phyloP scores from a whole-genome alignment of 2,113 vertebrate species.

The Hirundichthys speculiger region DNA sequence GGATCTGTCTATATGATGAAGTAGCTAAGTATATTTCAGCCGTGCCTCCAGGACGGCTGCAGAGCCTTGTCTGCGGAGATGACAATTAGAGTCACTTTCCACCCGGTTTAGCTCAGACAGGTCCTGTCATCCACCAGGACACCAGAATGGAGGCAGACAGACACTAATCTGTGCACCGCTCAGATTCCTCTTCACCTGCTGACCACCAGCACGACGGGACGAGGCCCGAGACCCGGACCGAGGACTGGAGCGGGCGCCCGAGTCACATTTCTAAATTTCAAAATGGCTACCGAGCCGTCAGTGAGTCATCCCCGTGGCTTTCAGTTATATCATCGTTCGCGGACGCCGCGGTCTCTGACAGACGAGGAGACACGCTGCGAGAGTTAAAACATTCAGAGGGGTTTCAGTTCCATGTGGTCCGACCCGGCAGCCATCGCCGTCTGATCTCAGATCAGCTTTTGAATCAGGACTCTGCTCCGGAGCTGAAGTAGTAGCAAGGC shows the following conservation, averaged over 20 bases:
- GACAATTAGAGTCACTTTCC: slow-evolving; percentile 87
- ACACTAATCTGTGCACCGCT: slow-evolving; percentile 80
- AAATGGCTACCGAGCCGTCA: slow-evolving; percentile 65
- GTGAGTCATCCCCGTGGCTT: slow-evolving; percentile 61
- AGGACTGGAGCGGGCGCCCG: too few species aligned
- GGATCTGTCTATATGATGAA: slow-evolving; percentile 83
- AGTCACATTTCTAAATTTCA: too few species aligned
- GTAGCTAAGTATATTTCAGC: slow-evolving; percentile 82
- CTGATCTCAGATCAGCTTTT: slow-evolving; percentile 63
- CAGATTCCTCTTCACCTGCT: slow-evolving; percentile 79
- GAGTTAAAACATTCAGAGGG: slow-evolving; percentile 51
- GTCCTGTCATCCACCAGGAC: slow-evolving; percentile 77
- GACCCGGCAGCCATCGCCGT: slow-evolving; percentile 44
- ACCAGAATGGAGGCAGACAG: slow-evolving; percentile 77
- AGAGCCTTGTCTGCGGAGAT: slow-evolving; percentile 84
- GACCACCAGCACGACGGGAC: slow-evolving; percentile 73
- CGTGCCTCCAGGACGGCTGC: slow-evolving; percentile 77
- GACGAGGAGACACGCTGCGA: slow-evolving; percentile 7
- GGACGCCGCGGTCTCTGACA: slow-evolving; percentile 56
- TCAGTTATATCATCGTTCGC: slow-evolving; percentile 55
- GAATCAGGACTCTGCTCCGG: slow-evolving; percentile 55
- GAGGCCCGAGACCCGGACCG: slow-evolving; percentile 24
- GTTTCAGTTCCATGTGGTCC: slow-evolving; percentile 49
- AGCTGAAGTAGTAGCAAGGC: slow-evolving; percentile 68
- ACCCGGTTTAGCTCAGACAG: slow-evolving; percentile 82